phyloP scores from a whole-genome alignment of 2,113 vertebrate species.

The Leiothrix lutea region DNA sequence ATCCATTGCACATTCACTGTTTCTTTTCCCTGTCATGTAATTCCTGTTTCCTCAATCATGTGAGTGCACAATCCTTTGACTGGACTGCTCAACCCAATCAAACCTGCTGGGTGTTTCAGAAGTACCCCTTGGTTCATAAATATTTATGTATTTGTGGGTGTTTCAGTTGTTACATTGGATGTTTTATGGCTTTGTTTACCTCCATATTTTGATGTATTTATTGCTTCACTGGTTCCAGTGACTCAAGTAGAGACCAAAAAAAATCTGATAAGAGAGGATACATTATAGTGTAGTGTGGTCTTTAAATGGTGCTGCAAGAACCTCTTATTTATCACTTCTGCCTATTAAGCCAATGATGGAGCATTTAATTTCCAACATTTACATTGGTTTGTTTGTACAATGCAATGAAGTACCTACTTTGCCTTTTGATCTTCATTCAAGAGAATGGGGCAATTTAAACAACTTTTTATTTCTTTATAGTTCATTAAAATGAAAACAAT shows the following conservation, averaged over 20 bases:
- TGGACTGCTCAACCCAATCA: slow-evolving; percentile 19
- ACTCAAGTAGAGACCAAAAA: neutral
- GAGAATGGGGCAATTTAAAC: neutral
- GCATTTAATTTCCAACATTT: slow-evolving; percentile 28
- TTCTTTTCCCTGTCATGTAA: neutral
- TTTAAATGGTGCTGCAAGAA: neutral
- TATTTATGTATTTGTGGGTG: slow-evolving; percentile 43
- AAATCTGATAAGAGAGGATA: neutral
- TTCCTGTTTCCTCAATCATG: neutral
- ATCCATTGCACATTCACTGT: neutral
- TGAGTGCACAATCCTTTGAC: neutral
- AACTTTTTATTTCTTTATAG: neutral
- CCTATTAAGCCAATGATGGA: slow-evolving; percentile 35
- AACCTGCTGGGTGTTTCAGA: neutral
- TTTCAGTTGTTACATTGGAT: neutral
- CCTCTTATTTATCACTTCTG: neutral
- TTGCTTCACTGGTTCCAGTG: slow-evolving; percentile 10
- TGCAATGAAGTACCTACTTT: neutral
- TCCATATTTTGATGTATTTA: slow-evolving; percentile 60
- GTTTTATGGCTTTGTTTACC: slow-evolving; percentile 67
- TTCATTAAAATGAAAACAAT: slow-evolving; percentile 3
- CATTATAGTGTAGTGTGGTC: neutral
- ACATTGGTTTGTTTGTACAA: neutral
- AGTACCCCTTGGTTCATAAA: slow-evolving; percentile 29
- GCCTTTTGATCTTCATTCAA: neutral